Conservation (phyloP, 2,113 vertebrate genomes). For the Prietella phreatophila region DNA sequence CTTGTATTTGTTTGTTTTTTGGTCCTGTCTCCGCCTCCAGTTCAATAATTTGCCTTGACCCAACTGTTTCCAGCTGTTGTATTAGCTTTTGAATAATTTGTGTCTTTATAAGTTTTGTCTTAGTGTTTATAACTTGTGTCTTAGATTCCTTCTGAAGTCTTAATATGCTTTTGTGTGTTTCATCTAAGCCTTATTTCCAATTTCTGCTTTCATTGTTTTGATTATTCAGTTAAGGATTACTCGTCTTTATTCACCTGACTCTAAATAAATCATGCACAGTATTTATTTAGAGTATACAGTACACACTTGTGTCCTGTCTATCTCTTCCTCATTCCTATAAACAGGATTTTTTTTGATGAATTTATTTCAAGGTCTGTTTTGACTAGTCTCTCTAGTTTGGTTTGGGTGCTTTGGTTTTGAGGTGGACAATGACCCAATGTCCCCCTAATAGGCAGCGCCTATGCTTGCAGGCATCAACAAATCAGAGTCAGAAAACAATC, state of each 20-base stretch:
- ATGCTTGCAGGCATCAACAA: neutral
- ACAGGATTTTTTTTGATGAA: neutral
- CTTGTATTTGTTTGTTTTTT: neutral
- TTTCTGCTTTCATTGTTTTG: neutral
- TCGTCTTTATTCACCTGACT: neutral
- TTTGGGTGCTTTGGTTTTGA: neutral
- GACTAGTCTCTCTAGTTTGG: neutral
- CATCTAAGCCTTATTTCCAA: neutral
- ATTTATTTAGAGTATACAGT: neutral
- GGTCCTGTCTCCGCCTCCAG: neutral
- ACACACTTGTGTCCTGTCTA: neutral
- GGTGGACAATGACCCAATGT: neutral
- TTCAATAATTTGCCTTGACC: neutral
- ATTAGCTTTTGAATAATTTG: neutral
- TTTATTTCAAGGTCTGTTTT: neutral
- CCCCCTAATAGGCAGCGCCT: no score
- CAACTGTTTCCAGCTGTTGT: neutral
- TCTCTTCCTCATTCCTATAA: neutral
- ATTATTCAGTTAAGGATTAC: neutral
- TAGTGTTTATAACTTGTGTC: no score
- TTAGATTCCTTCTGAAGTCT: neutral
- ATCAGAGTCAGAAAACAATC: constrained; percentile 10
- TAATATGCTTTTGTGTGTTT: neutral
- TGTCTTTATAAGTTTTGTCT: neutral
- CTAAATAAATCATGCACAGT: neutral